Evolutionary conservation across 2,888 invertebrate genomes (phyloP).

Genomic region (Apantesis nais): DNA sequence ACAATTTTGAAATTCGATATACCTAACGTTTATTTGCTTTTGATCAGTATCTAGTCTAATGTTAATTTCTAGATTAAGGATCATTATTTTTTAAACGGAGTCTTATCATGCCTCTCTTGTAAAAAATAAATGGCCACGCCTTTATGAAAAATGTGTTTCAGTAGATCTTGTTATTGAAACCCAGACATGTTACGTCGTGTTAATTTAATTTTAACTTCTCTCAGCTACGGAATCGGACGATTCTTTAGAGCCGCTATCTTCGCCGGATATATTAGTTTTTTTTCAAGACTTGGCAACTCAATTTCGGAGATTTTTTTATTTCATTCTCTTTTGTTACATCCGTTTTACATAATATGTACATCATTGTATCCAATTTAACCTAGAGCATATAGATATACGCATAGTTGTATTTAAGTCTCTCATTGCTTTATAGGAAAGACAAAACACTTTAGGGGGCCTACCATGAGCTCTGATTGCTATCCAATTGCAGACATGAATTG

Average conservation of each 20-base stretch:
- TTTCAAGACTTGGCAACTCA: neutral
- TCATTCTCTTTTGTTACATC: neutral
- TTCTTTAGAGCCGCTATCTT: slow-evolving; percentile 7
- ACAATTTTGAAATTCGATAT: slow-evolving; percentile 10
- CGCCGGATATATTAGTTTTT: neutral
- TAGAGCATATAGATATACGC: neutral
- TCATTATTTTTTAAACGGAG: neutral
- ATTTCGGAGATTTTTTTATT: neutral
- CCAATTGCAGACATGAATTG: too few species aligned
- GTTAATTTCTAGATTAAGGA: neutral
- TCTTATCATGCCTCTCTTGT: neutral
- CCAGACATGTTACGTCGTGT: neutral
- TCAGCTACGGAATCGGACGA: neutral
- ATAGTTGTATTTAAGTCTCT: too few species aligned
- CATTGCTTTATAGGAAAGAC: neutral
- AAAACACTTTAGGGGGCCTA: too few species aligned
- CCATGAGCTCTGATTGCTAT: too few species aligned
- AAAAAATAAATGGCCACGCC: neutral
- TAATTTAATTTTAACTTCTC: slow-evolving; percentile 15
- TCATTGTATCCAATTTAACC: neutral
- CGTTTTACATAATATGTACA: neutral
- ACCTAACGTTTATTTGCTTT: neutral
- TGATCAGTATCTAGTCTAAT: neutral
- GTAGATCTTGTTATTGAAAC: neutral
- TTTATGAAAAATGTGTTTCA: neutral